phyloP scores from a whole-genome alignment of 2,888 invertebrate genomes.

The Dasypogon diadema region DNA sequence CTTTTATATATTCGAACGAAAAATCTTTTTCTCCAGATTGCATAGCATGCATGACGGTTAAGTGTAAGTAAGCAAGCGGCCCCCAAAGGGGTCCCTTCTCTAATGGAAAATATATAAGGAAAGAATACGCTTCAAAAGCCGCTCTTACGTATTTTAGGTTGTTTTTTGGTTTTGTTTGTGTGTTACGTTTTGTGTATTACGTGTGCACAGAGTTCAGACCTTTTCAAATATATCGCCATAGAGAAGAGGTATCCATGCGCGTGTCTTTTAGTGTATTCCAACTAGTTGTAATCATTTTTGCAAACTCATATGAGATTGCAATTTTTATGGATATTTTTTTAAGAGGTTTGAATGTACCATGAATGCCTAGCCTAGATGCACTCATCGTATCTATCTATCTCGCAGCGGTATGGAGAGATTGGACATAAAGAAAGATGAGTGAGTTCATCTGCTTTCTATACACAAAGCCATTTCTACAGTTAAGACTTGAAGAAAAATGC shows the following conservation, averaged over 20 bases:
- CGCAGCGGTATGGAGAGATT: not conserved
- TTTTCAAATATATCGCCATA: not conserved
- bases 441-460: not conserved
- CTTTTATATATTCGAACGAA: not conserved
- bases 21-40: not conserved
- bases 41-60: not conserved
- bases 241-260: slow-evolving; percentile 1
- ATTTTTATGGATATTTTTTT: slow-evolving; percentile 1
- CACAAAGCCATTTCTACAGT: too few species aligned
- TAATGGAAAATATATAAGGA: slow-evolving; percentile 12
- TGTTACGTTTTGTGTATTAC: not conserved
- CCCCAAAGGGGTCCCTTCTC: not conserved
- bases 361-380: not conserved
- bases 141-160: not conserved
- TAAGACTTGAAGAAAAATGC: not conserved
- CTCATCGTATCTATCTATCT: not conserved
- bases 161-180: not conserved
- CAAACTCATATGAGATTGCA: slow-evolving; percentile 19
- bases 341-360: not conserved
- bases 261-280: not conserved
- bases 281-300: slow-evolving; percentile 9
- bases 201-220: not conserved
- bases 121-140: not conserved
- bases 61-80: not conserved
- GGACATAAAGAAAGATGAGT: not conserved